Conservation (phyloP, 2,113 vertebrate species). For the Hymenochirus boettgeri region DNA sequence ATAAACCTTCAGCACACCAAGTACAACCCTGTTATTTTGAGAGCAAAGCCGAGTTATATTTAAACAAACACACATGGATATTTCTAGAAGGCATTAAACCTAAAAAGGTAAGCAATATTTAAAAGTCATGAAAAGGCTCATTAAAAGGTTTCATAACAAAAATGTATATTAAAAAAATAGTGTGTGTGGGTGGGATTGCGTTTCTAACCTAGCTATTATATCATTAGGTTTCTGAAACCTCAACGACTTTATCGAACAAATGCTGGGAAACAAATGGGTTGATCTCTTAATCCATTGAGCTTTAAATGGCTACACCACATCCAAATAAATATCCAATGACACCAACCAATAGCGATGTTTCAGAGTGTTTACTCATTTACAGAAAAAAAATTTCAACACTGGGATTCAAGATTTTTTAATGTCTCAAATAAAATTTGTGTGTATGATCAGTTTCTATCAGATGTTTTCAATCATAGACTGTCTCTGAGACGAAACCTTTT, state of each 20-base stretch:
- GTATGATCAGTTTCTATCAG: too few species aligned
- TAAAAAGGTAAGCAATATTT: conserved; percentile 20
- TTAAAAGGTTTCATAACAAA: conserved; percentile 23
- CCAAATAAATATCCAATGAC: too few species aligned
- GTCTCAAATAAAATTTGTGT: too few species aligned
- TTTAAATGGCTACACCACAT: neutral
- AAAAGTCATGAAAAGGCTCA: conserved; percentile 13
- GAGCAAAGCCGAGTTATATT: neutral
- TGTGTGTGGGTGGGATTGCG: conserved; percentile 5
- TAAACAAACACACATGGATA: conserved; percentile 1
- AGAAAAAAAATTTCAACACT: too few species aligned
- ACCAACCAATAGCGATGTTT: too few species aligned
- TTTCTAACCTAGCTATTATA: conserved; percentile 20
- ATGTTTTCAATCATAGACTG: too few species aligned
- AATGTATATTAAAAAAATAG: conserved; percentile 21
- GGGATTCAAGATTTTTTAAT: too few species aligned
- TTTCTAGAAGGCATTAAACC: conserved; percentile 2
- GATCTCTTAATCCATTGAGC: conserved; percentile 3
- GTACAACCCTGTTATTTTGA: conserved; percentile 8
- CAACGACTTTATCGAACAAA: conserved; percentile 14
- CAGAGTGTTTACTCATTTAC: too few species aligned
- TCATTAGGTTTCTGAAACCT: conserved; percentile 20
- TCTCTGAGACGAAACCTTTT: too few species aligned
- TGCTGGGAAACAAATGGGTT: conserved; percentile 17
- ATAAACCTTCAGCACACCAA: neutral